A percentile compares a stretch with the other conserved stretches of the same genome.
phyloP scores from a whole-genome alignment of 2,797 vertebrate species.

The Gallinago nigripennis region DNA sequence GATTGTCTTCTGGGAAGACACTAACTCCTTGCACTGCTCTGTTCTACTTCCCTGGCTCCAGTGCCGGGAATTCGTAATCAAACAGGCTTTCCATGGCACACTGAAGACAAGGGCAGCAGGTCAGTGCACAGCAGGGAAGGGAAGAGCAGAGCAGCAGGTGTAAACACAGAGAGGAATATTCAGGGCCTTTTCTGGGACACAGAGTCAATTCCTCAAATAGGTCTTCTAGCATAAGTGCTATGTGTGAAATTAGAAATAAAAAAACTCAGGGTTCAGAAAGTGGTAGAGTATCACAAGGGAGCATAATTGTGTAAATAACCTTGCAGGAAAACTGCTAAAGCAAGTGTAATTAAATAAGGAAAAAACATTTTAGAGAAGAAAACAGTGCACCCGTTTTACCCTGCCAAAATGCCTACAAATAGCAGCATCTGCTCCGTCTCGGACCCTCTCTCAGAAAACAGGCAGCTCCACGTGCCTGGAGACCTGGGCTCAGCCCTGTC shows the following conservation, averaged over 20 bases:
- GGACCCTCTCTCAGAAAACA: background rate
- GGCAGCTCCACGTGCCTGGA: background rate
- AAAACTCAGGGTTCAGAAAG: background rate
- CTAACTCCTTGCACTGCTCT: background rate
- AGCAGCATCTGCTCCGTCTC: background rate
- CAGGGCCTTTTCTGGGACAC: constrained; percentile 41
- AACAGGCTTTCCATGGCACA: background rate
- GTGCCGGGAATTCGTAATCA: background rate
- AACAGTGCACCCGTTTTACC: background rate
- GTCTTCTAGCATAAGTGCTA: background rate
- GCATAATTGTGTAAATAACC: background rate
- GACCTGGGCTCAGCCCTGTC: background rate
- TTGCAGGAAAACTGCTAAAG: background rate
- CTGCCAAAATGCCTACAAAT: background rate
- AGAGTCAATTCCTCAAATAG: background rate
- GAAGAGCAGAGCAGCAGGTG: constrained; percentile 3
- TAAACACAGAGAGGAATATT: background rate
- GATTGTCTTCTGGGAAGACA: background rate
- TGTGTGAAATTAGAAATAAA: background rate
- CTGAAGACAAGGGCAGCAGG: constrained; percentile 3
- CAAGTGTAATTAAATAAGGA: background rate
- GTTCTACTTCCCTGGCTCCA: background rate
- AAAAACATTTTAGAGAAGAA: background rate
- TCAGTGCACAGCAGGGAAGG: constrained; percentile 23
- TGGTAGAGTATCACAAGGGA: background rate